Base-by-base conservation (phyloP, 2,888 invertebrate species). In the Ptilodon capucinus region DNA sequence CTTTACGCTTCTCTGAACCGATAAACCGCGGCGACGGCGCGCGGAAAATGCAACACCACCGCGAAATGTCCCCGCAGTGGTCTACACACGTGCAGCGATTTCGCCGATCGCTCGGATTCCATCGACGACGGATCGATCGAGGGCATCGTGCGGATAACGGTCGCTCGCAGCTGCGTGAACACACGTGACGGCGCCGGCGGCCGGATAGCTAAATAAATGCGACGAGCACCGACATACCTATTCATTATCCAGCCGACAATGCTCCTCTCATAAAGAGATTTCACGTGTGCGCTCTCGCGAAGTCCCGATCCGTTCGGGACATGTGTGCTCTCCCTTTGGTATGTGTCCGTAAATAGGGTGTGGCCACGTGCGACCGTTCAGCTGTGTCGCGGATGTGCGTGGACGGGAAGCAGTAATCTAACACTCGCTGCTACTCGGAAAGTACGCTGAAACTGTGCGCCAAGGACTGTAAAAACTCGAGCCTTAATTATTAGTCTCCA, bases 131-230 rank as follows among this genome's bases (percentile, higher is more conserved):
- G 81, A 87, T 88, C 88, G 89, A 90, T 89, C 85, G 88, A 87
- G 90, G 90, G 84, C 89, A 90, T 89, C 88, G 90, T 89, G 88
- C 89, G 86, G 82, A 85, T 90, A 90, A 91, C 90, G 90, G 91
- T 90, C 81, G 84, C 81, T 80, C 87, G 86, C 90, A 90, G 90
- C 90, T 90, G 91, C 90, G 86, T 74, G 79, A 79, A 77, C 82
- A 84, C 89, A 88, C 87, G 89, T 87, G 88, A 86, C 82, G 81
- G 79, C 67, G 81, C 84, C 87, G 86, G 85, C 85, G 83, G 88
- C 86, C 81, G 84, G 88, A 89, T 90, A 89, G 88, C 89, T 90
- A 90, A 90, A 89, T 90, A 89, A 90, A 90, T 87, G 86, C 81
- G 83, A 85, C 74, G 81, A 74, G 67, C 76, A 74, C 67, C 71